phyloP scores from a whole-genome alignment of 2,888 invertebrate species.

The Mesorhabditis spiculigera region DNA sequence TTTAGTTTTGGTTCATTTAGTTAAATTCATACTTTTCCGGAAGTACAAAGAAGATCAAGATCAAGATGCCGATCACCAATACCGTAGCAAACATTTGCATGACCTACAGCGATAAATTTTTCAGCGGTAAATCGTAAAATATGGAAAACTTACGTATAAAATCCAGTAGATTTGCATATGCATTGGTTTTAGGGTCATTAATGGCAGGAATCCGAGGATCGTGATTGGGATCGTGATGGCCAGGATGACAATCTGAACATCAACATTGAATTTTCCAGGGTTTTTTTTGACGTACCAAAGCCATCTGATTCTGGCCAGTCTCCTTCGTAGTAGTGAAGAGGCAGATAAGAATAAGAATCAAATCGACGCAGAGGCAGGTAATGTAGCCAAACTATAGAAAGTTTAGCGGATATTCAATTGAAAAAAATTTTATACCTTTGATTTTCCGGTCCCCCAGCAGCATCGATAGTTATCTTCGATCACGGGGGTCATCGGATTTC shows the following conservation, averaged over 20 bases:
- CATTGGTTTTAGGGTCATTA: background rate
- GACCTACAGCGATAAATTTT: too few relatives aligned
- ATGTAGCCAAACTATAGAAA: background rate
- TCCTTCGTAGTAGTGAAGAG: background rate
- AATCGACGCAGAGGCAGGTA: background rate
- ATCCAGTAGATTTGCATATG: conserved; percentile 1
- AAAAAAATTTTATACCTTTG: too few relatives aligned
- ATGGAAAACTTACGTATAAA: background rate
- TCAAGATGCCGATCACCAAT: background rate
- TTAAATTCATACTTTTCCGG: background rate
- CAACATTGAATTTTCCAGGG: background rate
- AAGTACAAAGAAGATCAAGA: background rate
- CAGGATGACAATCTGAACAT: background rate
- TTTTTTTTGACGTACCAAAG: background rate
- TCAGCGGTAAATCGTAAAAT: too few relatives aligned
- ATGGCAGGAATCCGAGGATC: background rate
- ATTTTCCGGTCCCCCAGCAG: background rate
- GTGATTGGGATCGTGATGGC: background rate
- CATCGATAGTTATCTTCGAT: background rate
- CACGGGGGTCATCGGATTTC: background rate
- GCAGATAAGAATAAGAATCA: background rate
- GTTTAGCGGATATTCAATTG: too few relatives aligned
- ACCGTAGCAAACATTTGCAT: background rate
- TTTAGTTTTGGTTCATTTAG: background rate
- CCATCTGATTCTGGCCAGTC: background rate